Conservation (phyloP, 2,888 invertebrate species). For the Orthonychiurus folsomi region DNA sequence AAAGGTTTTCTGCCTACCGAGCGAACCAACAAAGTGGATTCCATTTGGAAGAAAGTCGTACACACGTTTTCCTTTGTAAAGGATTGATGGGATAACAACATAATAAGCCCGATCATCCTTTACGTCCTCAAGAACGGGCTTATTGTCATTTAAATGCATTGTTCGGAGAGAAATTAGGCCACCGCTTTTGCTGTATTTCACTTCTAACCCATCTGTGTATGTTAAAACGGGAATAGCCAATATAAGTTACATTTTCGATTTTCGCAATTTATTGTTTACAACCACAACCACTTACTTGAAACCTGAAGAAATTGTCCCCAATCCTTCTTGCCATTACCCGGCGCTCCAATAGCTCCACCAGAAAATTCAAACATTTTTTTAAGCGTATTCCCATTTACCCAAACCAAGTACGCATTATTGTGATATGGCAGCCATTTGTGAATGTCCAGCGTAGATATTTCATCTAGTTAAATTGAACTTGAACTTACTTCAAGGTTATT, state of each 20-base stretch:
- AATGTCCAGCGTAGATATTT: conserved; percentile 24
- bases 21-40: no score
- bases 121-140: conserved; percentile 21
- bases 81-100: conserved; percentile 30
- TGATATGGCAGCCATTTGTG: conserved; percentile 36
- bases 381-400: conserved; percentile 21
- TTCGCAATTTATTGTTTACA: background rate
- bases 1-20: no score
- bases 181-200: conserved; percentile 19
- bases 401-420: conserved; percentile 30
- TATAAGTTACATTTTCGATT: background rate
- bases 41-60: conserved; percentile 17
- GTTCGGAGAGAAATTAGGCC: conserved; percentile 18
- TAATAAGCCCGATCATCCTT: conserved; percentile 18
- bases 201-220: conserved; percentile 31
- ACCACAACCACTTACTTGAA: conserved; percentile 24
- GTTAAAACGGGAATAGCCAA: conserved; percentile 6
- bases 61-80: conserved; percentile 25
- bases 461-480: conserved; percentile 7
- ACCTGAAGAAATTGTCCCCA: conserved; percentile 40
- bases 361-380: conserved; percentile 23
- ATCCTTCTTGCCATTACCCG: conserved; percentile 20
- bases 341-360: conserved; percentile 19
- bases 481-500: background rate
- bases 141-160: conserved; percentile 14